A percentile compares a stretch with the other conserved stretches of the same genome.
Evolutionary conservation across 2,888 invertebrate genomes (phyloP).

Genomic region (Sepiola atlantica): DNA sequence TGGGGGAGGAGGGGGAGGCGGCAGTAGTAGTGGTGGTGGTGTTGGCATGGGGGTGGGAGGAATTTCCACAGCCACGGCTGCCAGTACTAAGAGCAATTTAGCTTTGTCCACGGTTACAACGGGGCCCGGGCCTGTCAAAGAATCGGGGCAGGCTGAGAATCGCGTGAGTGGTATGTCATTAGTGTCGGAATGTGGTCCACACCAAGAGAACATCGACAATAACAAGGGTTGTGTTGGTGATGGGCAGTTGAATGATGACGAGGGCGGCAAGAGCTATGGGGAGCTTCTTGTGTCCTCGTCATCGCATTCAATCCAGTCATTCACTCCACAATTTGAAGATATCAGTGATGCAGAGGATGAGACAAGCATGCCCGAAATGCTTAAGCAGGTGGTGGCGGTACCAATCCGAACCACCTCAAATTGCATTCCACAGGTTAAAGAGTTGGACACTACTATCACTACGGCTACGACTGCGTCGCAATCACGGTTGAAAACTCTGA

Average conservation of each 20-base stretch:
- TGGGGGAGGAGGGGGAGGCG: conserved; percentile 45
- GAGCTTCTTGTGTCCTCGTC: conserved; percentile 36
- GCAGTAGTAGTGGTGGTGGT: conserved; percentile 52
- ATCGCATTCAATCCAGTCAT: conserved; percentile 53
- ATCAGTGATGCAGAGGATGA: conserved; percentile 58
- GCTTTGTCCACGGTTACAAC: not conserved
- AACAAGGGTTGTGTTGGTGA: conserved; percentile 46
- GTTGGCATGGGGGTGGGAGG: conserved; percentile 36
- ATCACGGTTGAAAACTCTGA: not conserved
- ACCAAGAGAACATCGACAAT: conserved; percentile 40
- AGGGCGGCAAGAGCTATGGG: not conserved
- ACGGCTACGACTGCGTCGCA: conserved; percentile 40
- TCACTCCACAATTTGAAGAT: conserved; percentile 59
- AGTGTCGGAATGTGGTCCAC: not conserved
- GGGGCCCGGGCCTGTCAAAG: conserved; percentile 24
- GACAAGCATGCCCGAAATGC: conserved; percentile 50
- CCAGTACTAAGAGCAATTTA: conserved; percentile 33
- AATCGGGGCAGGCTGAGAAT: conserved; percentile 18
- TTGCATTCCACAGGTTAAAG: conserved; percentile 47
- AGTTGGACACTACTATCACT: conserved; percentile 39
- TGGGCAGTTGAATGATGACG: conserved; percentile 37
- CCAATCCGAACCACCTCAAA: conserved; percentile 33
- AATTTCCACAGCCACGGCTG: not conserved
- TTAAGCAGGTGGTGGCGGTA: conserved; percentile 41
- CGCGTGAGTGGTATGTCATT: conserved; percentile 32